Conservation (phyloP, 1,140 invertebrate genomes). For the Aphaenogaster floridana region DNA sequence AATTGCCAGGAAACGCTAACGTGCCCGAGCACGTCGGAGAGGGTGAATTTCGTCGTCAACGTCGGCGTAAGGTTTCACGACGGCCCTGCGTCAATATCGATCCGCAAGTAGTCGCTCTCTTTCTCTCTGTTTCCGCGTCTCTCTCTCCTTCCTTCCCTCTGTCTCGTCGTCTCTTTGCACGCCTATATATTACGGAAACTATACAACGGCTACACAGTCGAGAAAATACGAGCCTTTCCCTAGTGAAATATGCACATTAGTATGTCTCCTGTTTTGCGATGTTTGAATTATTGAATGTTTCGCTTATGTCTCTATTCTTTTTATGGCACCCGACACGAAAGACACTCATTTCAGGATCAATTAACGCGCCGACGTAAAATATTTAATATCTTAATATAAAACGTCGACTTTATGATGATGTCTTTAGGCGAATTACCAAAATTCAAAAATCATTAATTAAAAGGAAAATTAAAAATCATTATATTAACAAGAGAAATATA, state of each 20-base stretch:
- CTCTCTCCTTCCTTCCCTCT: slow-evolving; percentile 34
- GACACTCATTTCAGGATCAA: background rate
- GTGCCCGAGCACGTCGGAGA: slow-evolving; percentile 15
- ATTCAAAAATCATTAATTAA: background rate
- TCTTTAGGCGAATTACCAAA: background rate
- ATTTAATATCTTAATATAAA: background rate
- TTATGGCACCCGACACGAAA: background rate
- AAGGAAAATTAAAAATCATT: background rate
- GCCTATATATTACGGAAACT: slow-evolving; percentile 50
- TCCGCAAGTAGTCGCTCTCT: slow-evolving; percentile 51
- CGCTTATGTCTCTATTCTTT: background rate
- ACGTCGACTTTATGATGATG: background rate
- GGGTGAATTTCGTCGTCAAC: slow-evolving; percentile 59
- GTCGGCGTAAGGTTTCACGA: slow-evolving; percentile 67
- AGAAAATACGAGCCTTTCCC: slow-evolving; percentile 42
- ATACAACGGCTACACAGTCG: slow-evolving; percentile 39
- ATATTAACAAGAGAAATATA: background rate
- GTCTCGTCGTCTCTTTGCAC: slow-evolving; percentile 72
- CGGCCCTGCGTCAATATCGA: slow-evolving; percentile 73
- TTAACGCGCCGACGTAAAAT: background rate
- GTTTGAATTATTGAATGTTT: slow-evolving; percentile 53
- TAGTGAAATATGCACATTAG: slow-evolving; percentile 48
- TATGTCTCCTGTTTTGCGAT: slow-evolving; percentile 28
- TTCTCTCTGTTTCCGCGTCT: slow-evolving; percentile 53
- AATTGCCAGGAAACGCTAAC: slow-evolving; percentile 19